Percentiles rank a stretch among this genome's conserved stretches.
These are phyloP conservation scores for Cosmia pyralina DNA, from an alignment of 2,888 invertebrate genomes.

Conservation along the genomic window DNA sequence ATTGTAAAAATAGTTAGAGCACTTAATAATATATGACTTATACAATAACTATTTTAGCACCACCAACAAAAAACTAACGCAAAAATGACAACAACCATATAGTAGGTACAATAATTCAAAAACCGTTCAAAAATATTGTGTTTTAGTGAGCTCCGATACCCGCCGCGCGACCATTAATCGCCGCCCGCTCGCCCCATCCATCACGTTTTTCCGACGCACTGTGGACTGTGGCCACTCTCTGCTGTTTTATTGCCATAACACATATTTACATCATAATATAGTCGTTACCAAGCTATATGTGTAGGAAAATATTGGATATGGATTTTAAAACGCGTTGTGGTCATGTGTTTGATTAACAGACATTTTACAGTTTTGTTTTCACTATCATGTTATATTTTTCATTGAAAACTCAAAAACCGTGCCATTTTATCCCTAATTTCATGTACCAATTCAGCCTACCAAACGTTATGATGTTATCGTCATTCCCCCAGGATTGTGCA, in stretches of 20 bases:
- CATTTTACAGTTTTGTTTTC: background rate
- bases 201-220: conserved; percentile 47
- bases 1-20: too few relatives aligned
- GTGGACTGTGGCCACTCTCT: conserved; percentile 20
- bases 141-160: conserved; percentile 28
- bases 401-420: background rate
- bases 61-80: background rate
- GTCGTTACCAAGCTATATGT: background rate
- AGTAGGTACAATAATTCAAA: conserved; percentile 31
- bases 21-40: too few relatives aligned
- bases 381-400: background rate
- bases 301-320: background rate
- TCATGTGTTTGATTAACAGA: background rate
- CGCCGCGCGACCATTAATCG: conserved; percentile 42
- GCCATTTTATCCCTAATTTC: background rate
- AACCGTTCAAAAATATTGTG: conserved; percentile 31
- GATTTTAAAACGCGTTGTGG: conserved; percentile 2
- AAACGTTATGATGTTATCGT: conserved; percentile 14
- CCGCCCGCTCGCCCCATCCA: conserved; percentile 37
- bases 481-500: conserved; percentile 3
- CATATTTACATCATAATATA: conserved; percentile 11
- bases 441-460: background rate
- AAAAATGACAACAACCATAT: background rate
- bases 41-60: background rate
- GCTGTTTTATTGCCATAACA: conserved; percentile 37